Percentiles rank a stretch among this genome's conserved stretches.
Conservation (phyloP, 2,797 vertebrate species). For the Sandelia bainsii region DNA sequence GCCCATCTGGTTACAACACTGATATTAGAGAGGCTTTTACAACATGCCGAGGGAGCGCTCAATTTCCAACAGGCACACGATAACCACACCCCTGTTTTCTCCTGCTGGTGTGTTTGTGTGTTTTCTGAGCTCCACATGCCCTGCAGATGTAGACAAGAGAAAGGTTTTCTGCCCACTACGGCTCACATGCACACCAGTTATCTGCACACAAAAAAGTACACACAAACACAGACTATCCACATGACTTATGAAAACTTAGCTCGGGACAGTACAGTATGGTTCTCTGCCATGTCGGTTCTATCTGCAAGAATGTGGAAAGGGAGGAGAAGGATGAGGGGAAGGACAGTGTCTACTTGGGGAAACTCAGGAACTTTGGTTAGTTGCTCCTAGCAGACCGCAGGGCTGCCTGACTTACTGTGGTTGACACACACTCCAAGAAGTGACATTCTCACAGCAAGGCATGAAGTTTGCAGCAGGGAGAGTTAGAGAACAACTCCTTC, state of each 20-base stretch:
- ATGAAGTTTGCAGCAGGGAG: constrained; percentile 86
- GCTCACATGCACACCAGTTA: constrained; percentile 32
- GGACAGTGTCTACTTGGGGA: constrained; percentile 50
- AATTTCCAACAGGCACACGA: constrained; percentile 75
- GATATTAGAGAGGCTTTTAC: constrained; percentile 75
- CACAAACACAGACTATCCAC: constrained; percentile 26
- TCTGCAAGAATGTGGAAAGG: constrained; percentile 25
- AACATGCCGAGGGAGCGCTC: constrained; percentile 71
- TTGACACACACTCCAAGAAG: constrained; percentile 86
- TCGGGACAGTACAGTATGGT: constrained; percentile 71
- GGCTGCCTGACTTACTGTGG: constrained; percentile 86
- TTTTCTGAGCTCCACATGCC: constrained; percentile 77
- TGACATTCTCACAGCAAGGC: constrained; percentile 87
- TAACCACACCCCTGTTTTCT: constrained; percentile 76
- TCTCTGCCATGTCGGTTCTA: constrained; percentile 22
- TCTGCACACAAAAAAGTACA: constrained; percentile 45
- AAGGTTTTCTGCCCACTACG: constrained; percentile 46
- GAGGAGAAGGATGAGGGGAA: constrained; percentile 12
- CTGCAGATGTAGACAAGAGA: constrained; percentile 76
- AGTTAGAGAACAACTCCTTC: constrained; percentile 83
- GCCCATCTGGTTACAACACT: constrained; percentile 71
- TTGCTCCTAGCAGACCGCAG: constrained; percentile 87
- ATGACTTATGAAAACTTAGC: constrained; percentile 77
- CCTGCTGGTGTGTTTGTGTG: constrained; percentile 71
- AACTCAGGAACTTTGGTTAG: constrained; percentile 89